These are phyloP conservation scores for Diorhabda elongata DNA, from an alignment of 1,140 invertebrate species.

Conservation along the genomic window DNA sequence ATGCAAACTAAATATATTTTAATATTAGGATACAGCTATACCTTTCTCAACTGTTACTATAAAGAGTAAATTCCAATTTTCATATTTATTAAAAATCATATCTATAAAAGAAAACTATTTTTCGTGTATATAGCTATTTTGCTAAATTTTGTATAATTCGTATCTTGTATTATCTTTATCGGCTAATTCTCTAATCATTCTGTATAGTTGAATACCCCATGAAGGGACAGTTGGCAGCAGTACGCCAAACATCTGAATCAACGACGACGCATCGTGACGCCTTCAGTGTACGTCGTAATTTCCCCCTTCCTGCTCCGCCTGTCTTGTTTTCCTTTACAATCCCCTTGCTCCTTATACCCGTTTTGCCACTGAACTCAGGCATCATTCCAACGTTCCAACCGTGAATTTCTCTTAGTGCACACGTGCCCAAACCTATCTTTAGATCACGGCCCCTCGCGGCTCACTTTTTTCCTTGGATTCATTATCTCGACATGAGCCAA, in stretches of 20 bases:
- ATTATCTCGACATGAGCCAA: constrained; percentile 8
- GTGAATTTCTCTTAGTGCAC: constrained; percentile 8
- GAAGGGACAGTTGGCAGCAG: constrained; percentile 4
- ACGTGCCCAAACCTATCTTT: constrained; percentile 20
- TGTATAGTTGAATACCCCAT: constrained; percentile 13
- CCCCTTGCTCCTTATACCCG: not conserved
- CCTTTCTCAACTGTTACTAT: no score
- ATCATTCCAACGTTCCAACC: not conserved
- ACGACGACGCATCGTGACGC: constrained; percentile 13
- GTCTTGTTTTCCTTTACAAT: constrained; percentile 3
- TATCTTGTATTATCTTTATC: no score
- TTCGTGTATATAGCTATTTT: no score
- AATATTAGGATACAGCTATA: no score
- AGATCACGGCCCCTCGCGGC: constrained; percentile 15
- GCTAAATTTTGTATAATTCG: no score
- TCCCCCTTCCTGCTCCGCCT: not conserved
- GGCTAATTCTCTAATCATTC: not conserved
- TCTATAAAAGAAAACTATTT: no score
- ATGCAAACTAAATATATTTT: no score
- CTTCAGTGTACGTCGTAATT: constrained; percentile 7
- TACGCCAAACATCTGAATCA: constrained; percentile 11
- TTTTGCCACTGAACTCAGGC: not conserved
- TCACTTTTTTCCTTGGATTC: constrained; percentile 13
- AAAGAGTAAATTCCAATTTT: no score
- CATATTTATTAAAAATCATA: no score